Conservation (phyloP, 2,113 vertebrate genomes). For the Microcebus griseorufus region DNA sequence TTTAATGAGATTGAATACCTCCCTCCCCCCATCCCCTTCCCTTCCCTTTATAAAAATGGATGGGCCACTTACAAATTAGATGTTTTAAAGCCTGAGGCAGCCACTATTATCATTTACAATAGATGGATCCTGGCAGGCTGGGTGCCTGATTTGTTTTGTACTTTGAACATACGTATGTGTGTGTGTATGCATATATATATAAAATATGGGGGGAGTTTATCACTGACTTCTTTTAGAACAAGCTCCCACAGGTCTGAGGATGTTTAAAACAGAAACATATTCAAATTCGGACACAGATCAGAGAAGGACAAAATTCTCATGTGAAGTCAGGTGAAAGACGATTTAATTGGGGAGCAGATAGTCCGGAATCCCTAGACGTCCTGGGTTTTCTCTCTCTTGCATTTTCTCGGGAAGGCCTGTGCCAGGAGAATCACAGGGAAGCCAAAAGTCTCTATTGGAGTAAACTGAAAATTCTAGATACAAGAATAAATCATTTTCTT, state of each 20-base stretch:
- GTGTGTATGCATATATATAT: background rate
- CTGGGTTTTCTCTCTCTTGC: background rate
- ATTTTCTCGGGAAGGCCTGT: background rate
- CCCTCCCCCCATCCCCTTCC: background rate
- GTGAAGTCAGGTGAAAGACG: background rate
- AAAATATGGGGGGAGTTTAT: constrained; percentile 44
- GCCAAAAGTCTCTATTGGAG: background rate
- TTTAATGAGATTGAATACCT: constrained; percentile 54
- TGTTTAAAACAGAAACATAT: constrained; percentile 54
- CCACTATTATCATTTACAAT: constrained; percentile 65
- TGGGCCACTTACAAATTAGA: constrained; percentile 56
- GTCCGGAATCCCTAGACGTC: background rate
- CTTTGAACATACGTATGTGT: background rate
- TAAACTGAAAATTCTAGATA: background rate
- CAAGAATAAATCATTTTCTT: background rate
- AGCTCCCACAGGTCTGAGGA: constrained; percentile 54
- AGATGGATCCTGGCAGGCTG: constrained; percentile 45
- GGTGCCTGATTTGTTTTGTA: constrained; percentile 14
- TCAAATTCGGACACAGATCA: constrained; percentile 45
- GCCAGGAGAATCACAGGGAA: background rate
- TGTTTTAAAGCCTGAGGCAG: constrained; percentile 57
- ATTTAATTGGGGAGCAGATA: background rate
- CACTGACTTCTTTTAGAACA: constrained; percentile 58
- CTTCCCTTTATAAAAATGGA: constrained; percentile 62
- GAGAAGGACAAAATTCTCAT: background rate